phyloP scores from a whole-genome alignment of 35 echinoderm and acorn worm genomes.

The Chiridota heheva region DNA sequence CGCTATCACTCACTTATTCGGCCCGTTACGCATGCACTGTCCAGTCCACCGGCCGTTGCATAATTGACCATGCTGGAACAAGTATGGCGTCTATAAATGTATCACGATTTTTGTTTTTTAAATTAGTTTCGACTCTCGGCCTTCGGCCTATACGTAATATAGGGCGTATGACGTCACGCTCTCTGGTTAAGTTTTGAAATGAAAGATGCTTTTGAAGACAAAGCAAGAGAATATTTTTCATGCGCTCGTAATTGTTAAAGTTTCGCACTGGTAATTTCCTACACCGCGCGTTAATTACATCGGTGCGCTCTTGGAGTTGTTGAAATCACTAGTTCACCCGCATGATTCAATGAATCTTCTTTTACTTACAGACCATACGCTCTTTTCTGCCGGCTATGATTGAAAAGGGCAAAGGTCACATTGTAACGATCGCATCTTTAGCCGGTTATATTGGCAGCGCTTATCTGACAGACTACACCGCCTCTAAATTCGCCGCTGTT shows the following conservation, averaged over 20 bases:
- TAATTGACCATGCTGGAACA: too few relatives aligned
- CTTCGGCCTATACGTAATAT: too few relatives aligned
- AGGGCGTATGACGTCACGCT: background rate
- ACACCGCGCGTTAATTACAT: background rate
- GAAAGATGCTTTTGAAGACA: background rate
- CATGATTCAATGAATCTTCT: background rate
- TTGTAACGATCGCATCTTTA: constrained; percentile 63
- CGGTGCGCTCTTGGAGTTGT: background rate
- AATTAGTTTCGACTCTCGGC: too few relatives aligned
- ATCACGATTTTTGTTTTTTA: too few relatives aligned
- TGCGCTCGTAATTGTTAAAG: too few relatives aligned
- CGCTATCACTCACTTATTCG: too few relatives aligned
- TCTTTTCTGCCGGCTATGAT: constrained; percentile 75
- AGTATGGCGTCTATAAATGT: too few relatives aligned
- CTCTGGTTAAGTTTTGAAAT: background rate
- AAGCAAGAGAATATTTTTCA: too few relatives aligned
- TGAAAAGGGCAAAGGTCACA: constrained; percentile 58
- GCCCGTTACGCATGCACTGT: too few relatives aligned
- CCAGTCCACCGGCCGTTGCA: too few relatives aligned
- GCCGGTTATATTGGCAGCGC: constrained; percentile 57
- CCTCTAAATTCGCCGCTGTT: constrained; percentile 72
- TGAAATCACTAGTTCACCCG: background rate
- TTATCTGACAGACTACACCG: constrained; percentile 66
- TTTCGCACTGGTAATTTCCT: background rate
- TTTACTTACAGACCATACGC: constrained; percentile 55